A percentile compares a stretch with the other conserved stretches of the same genome.
Evolutionary conservation across 2,888 invertebrate species (phyloP).

Genomic region (Smittia sp.): DNA sequence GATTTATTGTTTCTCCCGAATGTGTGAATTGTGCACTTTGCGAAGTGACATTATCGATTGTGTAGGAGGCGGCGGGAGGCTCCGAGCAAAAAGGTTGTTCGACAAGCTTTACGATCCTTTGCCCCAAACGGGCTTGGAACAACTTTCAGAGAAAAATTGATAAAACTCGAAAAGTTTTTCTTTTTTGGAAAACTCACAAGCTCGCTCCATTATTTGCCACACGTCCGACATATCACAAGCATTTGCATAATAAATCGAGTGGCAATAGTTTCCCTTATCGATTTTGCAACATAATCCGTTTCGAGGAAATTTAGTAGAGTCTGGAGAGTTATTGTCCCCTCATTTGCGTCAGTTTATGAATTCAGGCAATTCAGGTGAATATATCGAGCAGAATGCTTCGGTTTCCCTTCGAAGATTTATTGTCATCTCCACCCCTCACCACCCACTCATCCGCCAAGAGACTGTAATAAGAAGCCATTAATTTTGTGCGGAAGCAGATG

Average conservation of each 20-base stretch:
- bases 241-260: slow-evolving; percentile 9
- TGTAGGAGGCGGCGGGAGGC: not conserved
- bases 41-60: not conserved
- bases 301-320: not conserved
- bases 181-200: too few relatives aligned
- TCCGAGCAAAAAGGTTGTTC: not conserved
- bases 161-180: too few relatives aligned
- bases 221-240: too few relatives aligned
- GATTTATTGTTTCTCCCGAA: slow-evolving; percentile 4
- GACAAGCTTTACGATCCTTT: too few relatives aligned
- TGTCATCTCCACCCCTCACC: not conserved
- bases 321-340: not conserved
- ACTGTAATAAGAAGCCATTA: not conserved
- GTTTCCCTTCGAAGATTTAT: not conserved
- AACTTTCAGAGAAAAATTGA: too few relatives aligned
- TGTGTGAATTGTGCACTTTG: slow-evolving; percentile 10
- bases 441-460: not conserved
- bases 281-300: slow-evolving; percentile 8
- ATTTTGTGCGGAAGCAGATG: not conserved
- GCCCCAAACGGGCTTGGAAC: too few relatives aligned
- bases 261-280: not conserved
- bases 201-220: too few relatives aligned
- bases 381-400: not conserved
- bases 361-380: not conserved
- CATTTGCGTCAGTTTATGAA: not conserved